Base-by-base conservation (phyloP, 2,113 vertebrate species). In the Anhinga rufa region DNA sequence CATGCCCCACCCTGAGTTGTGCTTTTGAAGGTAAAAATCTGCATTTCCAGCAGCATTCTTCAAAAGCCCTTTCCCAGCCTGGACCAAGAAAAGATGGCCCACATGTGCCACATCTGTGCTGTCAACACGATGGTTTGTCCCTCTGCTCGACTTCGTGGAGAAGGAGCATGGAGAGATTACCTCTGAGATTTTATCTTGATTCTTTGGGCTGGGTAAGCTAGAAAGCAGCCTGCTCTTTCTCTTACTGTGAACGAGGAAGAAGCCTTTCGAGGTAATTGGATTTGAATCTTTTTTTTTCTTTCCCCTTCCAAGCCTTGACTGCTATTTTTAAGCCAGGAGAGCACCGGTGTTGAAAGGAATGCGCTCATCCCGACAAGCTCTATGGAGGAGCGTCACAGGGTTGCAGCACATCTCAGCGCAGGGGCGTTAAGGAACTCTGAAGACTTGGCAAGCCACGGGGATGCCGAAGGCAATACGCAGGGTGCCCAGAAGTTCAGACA, bases 381-480 rank as follows among this genome's bases (percentile, higher is more conserved):
- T 82, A 4, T 14, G n/a, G 31, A 70, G 32, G 9, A 93, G 38
- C 20, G 9, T 79, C 4, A 3, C 42, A 64, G 46, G 36, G 20
- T 66, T 91, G 48, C 36, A 38, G 42, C 2, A 0, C 2, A 1
- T 71, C 83, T 86, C 65, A 26, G 44, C 3, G 1, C 75, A 83
- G 81, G 76, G 46, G 15, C 1, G 3, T 88, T 85, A 79, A 81
- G 81, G 76, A 58, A 15, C n/a, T 71, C 88, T 71, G 68, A 83
- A 87, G 75, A 55, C 62, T 86, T 93, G 65, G 82, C 66, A 90
- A 82, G 82, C 74, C 58, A 49, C 3, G 0, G 64, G 91, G 86
- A 57, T 94, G 93, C 94, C 20, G 19, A 95, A 95, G 94, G 95
- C 94, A 92, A 82, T 97, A 80, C 93, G 72, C 90, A 93, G 72